These are phyloP conservation scores for Bettongia penicillata DNA, from an alignment of 2,113 vertebrate species.

Conservation along the genomic window DNA sequence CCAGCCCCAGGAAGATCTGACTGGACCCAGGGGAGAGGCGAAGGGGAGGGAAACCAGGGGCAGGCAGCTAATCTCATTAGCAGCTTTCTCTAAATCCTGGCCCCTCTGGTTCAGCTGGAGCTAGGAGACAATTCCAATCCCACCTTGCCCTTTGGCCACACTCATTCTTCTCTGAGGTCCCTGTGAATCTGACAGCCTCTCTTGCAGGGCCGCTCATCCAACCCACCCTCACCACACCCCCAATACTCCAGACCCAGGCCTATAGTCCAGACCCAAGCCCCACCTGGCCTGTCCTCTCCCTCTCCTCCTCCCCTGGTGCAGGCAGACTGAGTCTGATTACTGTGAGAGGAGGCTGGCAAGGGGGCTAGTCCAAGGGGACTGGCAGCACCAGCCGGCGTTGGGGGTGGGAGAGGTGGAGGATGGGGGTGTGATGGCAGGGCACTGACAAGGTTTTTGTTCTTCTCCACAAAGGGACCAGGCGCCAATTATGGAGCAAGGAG, in stretches of 20 bases:
- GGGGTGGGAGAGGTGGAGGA: conserved; percentile 12
- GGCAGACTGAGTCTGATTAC: conserved; percentile 72
- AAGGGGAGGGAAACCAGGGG: neutral
- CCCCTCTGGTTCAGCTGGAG: neutral
- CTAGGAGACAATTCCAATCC: conserved; percentile 22
- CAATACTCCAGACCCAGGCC: neutral
- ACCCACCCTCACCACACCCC: neutral
- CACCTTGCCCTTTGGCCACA: neutral
- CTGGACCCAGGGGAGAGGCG: neutral
- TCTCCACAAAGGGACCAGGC: conserved; percentile 77
- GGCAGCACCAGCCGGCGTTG: conserved; percentile 59
- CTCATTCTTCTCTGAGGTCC: neutral
- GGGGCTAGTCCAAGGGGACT: conserved; percentile 19
- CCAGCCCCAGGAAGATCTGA: neutral
- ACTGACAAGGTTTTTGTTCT: conserved; percentile 81
- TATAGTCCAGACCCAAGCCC: neutral
- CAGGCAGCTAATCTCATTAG: neutral
- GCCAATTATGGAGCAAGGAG: neutral
- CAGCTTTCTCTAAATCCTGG: neutral
- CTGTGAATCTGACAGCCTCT: neutral
- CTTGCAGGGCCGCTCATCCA: neutral
- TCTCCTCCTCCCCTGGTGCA: neutral
- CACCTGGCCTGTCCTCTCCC: conserved; percentile 17
- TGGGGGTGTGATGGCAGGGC: neutral
- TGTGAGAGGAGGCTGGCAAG: conserved; percentile 50